Percentiles rank a stretch among this genome's conserved stretches.
phyloP scores from a whole-genome alignment of 2,888 invertebrate species.

The Belgica antarctica region DNA sequence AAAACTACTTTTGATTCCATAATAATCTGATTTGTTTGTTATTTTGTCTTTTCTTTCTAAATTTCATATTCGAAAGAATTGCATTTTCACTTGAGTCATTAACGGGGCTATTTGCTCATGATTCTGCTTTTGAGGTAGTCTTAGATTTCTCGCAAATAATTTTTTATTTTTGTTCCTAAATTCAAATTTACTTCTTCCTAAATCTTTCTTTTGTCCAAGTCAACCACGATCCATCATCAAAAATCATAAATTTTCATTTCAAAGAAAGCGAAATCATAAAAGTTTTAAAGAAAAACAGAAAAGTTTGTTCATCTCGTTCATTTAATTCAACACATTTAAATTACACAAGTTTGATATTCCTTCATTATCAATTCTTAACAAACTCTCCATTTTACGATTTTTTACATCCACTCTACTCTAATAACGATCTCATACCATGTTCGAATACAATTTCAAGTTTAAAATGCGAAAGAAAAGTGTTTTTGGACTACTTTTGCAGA shows the following conservation, averaged over 20 bases:
- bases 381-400: background rate
- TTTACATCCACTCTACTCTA: constrained; percentile 14
- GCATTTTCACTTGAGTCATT: constrained; percentile 1
- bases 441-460: background rate
- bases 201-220: background rate
- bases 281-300: no score
- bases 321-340: constrained; percentile 13
- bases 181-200: background rate
- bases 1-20: background rate
- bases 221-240: background rate
- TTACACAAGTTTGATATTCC: constrained; percentile 19
- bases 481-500: constrained; percentile 3
- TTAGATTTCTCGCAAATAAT: constrained; percentile 19
- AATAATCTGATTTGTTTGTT: no score
- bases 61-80: constrained; percentile 7
- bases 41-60: background rate
- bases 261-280: background rate
- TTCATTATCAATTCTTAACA: background rate
- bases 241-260: background rate
- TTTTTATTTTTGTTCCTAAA: constrained; percentile 16
- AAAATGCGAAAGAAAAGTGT: constrained; percentile 1
- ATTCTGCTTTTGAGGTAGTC: constrained; percentile 22
- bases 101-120: constrained; percentile 5
- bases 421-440: background rate
- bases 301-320: constrained; percentile 3